These are phyloP conservation scores for Drosophila pseudotalamancana DNA, from an alignment of 2,888 invertebrate genomes.

Conservation along the genomic window DNA sequence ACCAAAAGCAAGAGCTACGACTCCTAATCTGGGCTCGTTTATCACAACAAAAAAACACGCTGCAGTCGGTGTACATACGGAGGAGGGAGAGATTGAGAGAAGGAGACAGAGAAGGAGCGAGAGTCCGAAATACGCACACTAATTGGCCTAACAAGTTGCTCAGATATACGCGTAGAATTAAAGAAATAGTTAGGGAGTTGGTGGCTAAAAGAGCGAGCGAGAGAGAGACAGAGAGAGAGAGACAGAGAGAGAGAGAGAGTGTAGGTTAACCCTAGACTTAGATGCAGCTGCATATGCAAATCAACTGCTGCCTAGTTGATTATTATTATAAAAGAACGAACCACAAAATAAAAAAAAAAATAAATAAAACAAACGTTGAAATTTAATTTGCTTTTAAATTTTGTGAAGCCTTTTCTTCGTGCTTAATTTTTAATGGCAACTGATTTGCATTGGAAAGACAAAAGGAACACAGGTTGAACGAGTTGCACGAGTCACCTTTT, in stretches of 20 bases:
- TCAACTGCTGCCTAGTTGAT: constrained; percentile 38
- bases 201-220: background rate
- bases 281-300: constrained; percentile 54
- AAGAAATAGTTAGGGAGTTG: background rate
- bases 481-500: too few relatives aligned
- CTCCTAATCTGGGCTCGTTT: constrained; percentile 66
- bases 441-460: constrained; percentile 26
- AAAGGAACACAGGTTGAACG: too few relatives aligned
- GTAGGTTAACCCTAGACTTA: background rate
- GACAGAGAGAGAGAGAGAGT: background rate
- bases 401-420: constrained; percentile 25
- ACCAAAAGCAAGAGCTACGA: constrained; percentile 10
- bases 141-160: constrained; percentile 66
- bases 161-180: constrained; percentile 14
- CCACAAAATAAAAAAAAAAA: constrained; percentile 25
- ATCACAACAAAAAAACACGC: constrained; percentile 51
- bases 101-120: background rate
- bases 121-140: constrained; percentile 61
- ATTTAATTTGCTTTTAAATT: constrained; percentile 45
- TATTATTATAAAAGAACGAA: constrained; percentile 36
- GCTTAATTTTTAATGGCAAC: constrained; percentile 35
- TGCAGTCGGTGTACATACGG: too few relatives aligned
- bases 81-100: background rate
- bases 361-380: constrained; percentile 16
- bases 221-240: background rate